Percentiles rank a stretch among this genome's conserved stretches.
phyloP scores from a whole-genome alignment of 2,888 invertebrate genomes.

The Microchrysa polita region DNA sequence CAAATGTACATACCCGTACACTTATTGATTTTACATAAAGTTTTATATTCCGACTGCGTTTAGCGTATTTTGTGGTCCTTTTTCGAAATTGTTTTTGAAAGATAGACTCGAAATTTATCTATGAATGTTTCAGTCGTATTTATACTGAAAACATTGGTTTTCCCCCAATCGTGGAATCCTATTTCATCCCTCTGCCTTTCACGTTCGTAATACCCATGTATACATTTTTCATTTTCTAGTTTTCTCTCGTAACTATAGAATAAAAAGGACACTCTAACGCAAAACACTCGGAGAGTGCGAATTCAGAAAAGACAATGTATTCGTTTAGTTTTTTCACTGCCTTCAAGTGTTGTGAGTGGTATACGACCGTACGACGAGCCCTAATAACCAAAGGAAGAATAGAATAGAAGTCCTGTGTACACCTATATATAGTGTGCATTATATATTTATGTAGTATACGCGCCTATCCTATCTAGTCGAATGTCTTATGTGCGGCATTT shows the following conservation, averaged over 20 bases:
- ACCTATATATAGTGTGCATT: background rate
- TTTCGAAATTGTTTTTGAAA: background rate
- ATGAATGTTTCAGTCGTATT: too few species aligned
- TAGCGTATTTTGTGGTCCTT: background rate
- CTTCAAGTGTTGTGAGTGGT: too few species aligned
- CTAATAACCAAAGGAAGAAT: slow-evolving; percentile 9
- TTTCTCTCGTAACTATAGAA: background rate
- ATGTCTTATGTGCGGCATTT: too few species aligned
- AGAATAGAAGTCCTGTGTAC: background rate
- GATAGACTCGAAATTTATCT: background rate
- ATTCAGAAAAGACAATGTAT: background rate
- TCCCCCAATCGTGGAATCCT: background rate
- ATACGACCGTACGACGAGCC: background rate
- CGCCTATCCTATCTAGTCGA: background rate
- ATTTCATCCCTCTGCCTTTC: background rate
- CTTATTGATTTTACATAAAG: background rate
- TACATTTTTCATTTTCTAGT: slow-evolving; percentile 1
- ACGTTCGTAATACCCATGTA: background rate
- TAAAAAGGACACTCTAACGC: slow-evolving; percentile 8
- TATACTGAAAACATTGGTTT: background rate
- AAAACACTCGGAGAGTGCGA: background rate
- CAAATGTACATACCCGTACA: too few species aligned
- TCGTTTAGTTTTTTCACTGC: background rate
- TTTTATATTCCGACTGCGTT: background rate
- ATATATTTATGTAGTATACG: background rate